Evolutionary conservation across 2,888 invertebrate species (phyloP).

Genomic region (Pheosia tremula): DNA sequence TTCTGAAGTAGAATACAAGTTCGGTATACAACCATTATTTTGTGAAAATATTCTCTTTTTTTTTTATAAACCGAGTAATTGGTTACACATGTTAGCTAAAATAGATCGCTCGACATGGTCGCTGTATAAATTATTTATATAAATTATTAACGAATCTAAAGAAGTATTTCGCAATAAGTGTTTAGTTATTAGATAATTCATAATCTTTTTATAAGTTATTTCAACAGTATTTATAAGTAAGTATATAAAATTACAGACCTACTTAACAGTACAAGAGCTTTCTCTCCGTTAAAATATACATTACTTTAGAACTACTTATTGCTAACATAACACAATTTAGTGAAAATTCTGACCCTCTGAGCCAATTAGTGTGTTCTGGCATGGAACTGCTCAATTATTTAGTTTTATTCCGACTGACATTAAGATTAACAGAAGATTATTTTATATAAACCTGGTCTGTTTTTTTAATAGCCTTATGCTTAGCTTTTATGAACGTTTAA

Average conservation of each 20-base stretch:
- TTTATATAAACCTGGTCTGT: constrained; percentile 26
- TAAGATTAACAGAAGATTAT: constrained; percentile 44
- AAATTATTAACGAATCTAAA: constrained; percentile 29
- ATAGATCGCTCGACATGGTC: constrained; percentile 22
- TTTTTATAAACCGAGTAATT: constrained; percentile 16
- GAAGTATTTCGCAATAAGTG: constrained; percentile 33
- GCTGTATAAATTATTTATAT: constrained; percentile 29
- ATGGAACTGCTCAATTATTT: constrained; percentile 36
- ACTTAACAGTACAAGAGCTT: constrained; percentile 46
- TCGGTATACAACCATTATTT: constrained; percentile 17
- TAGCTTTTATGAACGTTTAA: constrained; percentile 18
- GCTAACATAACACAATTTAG: constrained; percentile 58
- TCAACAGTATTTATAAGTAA: constrained; percentile 42
- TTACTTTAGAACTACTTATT: constrained; percentile 58
- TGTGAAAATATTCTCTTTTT: constrained; percentile 9
- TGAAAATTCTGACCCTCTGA: constrained; percentile 44
- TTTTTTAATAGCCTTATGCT: constrained; percentile 51
- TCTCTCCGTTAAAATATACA: constrained; percentile 53
- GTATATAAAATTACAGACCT: constrained; percentile 38
- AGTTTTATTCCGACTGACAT: constrained; percentile 43
- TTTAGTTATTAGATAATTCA: constrained; percentile 36
- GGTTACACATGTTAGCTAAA: constrained; percentile 17
- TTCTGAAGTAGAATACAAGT: constrained; percentile 53
- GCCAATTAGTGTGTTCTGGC: constrained; percentile 45
- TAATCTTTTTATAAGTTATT: constrained; percentile 39